Conservation (phyloP, 2,797 vertebrate genomes). For the Neosalanx taihuensis region DNA sequence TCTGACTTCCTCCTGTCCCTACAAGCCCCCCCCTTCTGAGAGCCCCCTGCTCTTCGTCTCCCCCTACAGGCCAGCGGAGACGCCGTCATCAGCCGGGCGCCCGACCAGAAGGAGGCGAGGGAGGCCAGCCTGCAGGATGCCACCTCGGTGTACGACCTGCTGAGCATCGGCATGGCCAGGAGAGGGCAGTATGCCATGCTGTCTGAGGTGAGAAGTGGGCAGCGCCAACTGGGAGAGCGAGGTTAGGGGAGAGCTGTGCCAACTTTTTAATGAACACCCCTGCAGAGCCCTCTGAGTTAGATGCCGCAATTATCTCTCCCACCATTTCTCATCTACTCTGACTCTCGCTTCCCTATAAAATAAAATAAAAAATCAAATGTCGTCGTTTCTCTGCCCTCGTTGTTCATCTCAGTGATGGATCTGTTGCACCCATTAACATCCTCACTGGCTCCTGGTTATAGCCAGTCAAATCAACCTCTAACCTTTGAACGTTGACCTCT, state of each 20-base stretch:
- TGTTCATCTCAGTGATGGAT: neutral
- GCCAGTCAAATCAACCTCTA: constrained; percentile 1
- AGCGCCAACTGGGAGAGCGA: neutral
- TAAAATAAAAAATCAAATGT: too few relatives aligned
- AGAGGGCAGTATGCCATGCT: constrained; percentile 97
- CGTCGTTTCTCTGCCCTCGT: neutral
- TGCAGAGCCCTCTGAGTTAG: constrained; percentile 26
- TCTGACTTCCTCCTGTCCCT: neutral
- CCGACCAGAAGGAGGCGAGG: constrained; percentile 85
- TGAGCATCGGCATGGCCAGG: constrained; percentile 94
- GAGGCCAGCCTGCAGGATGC: constrained; percentile 84
- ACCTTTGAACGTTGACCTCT: neutral
- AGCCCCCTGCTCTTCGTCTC: neutral
- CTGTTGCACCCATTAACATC: constrained; percentile 8
- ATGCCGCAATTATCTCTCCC: constrained; percentile 13
- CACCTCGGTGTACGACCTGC: constrained; percentile 91
- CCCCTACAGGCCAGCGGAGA: constrained; percentile 83
- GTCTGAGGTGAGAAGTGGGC: constrained; percentile 80
- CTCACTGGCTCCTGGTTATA: constrained; percentile 2
- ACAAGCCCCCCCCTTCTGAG: neutral
- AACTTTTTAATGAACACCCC: constrained; percentile 56
- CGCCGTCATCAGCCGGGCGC: constrained; percentile 89
- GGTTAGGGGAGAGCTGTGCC: constrained; percentile 41
- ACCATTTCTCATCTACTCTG: neutral
- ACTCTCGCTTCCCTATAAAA: constrained; percentile 31